Evolutionary conservation across 1,140 invertebrate species (phyloP).

Genomic region (Hetaerina americana): DNA sequence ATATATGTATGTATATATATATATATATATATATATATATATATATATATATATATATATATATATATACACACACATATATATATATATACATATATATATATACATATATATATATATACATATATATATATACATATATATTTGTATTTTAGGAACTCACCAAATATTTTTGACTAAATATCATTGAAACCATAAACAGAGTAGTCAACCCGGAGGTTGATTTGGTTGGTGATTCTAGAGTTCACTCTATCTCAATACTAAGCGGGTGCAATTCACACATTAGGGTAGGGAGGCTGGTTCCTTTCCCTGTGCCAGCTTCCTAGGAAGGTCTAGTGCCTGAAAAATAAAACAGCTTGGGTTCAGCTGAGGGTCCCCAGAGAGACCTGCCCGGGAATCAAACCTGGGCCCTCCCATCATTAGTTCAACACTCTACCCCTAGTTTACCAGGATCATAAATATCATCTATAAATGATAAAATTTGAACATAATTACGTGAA

Average conservation of each 20-base stretch:
- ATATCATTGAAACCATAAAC: neutral
- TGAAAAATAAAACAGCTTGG: neutral
- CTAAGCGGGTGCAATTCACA: neutral
- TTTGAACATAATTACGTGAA: no score
- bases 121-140: neutral
- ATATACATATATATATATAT: neutral
- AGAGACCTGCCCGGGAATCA: no score
- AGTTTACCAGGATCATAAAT: no score
- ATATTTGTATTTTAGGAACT: neutral
- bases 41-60: neutral
- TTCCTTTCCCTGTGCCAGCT: neutral
- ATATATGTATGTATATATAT: neutral
- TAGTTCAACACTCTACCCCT: no score
- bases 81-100: neutral
- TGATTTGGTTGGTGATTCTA: neutral
- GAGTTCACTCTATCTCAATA: neutral
- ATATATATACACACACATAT: neutral
- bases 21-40: neutral
- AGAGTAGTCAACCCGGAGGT: neutral
- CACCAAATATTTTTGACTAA: neutral
- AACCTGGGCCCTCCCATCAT: no score
- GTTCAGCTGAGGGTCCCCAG: no score
- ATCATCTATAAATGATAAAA: no score
- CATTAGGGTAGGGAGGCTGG: neutral
- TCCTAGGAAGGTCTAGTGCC: neutral